Percentiles rank a stretch among this genome's conserved stretches.
Evolutionary conservation across 1,140 invertebrate species (phyloP).

Genomic region (Vollenhovia emeryi): DNA sequence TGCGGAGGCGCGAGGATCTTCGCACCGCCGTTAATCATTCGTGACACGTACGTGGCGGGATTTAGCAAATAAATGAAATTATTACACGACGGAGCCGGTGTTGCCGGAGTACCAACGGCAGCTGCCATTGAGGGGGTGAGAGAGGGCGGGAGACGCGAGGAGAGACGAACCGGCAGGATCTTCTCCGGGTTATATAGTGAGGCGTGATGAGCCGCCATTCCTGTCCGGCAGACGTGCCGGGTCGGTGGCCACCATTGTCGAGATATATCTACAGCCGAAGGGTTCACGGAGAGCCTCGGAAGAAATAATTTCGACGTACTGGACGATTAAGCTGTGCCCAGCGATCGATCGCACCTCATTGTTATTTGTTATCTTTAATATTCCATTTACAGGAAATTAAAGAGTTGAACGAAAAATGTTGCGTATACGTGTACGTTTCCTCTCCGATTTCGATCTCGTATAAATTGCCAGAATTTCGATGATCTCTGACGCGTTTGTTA

Average conservation of each 20-base stretch:
- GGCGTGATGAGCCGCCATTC: slow-evolving; percentile 59
- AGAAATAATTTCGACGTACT: slow-evolving; percentile 46
- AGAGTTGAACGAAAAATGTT: not conserved
- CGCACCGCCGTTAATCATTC: slow-evolving; percentile 67
- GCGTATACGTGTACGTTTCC: no score
- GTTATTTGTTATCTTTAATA: slow-evolving; percentile 7
- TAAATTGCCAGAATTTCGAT: not conserved
- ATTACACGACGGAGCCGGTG: slow-evolving; percentile 59
- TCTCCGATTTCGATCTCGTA: not conserved
- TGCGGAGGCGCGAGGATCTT: slow-evolving; percentile 45
- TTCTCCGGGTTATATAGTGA: slow-evolving; percentile 58
- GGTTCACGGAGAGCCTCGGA: not conserved
- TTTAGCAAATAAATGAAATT: slow-evolving; percentile 76
- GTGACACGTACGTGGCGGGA: slow-evolving; percentile 71
- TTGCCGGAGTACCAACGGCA: slow-evolving; percentile 18
- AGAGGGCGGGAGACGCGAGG: not conserved
- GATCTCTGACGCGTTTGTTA: not conserved
- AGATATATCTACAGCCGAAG: slow-evolving; percentile 30
- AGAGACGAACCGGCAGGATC: not conserved
- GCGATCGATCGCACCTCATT: slow-evolving; percentile 21
- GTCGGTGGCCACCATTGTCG: slow-evolving; percentile 29
- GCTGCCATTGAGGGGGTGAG: not conserved
- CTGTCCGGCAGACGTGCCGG: slow-evolving; percentile 36
- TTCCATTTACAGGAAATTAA: not conserved
- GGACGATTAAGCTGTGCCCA: slow-evolving; percentile 3